Base-by-base conservation (phyloP, 2,797 vertebrate species). In the Galaxias olidus region DNA sequence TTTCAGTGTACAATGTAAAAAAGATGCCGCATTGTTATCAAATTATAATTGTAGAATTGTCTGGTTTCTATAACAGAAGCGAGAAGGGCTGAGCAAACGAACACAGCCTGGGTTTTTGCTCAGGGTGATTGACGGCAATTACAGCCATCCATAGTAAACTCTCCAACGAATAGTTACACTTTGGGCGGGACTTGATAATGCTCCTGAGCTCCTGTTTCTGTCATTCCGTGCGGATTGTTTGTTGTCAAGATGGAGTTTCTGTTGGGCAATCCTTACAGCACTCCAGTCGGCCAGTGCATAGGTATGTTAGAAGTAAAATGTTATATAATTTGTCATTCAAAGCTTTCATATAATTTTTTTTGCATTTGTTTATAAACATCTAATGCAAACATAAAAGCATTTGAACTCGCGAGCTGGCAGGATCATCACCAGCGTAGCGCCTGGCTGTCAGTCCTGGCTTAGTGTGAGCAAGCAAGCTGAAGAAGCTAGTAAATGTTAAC, bases 211-310 rank as follows among this genome's bases (percentile, higher is more conserved):
- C 68, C 77, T 71, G 68, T 70, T 65, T 65, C 75, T 77, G 69
- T 84, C 84, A 74, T 65, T 79, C 72, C 20, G 61, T 71, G 55
- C 84, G 77, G 86, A 78, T 84, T 88, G 86, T 91, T 93, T 93
- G 93, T 93, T 94, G 93, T 95, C 91, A 95, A 95, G 93, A 99
- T 99, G 97, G 97, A 99, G 93, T 99, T 98, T 91, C 92, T 99
- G 84, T 92, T 98, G 73, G 97, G 97, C 77, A 99, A 97, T 88
- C 97, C 97, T 65, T 99, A 95, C 89, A 98, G 94, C 91, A 97
- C 95, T 89, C 97, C 96, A 0, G 97, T 98, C 77, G 97, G 97
- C 68, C 96, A 98, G 69, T 96, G 94, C 74, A 87, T 98, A 81
- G 97, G 97, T 98, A 93, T 87, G 94, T 88, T 56, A 66, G 4